phyloP scores from a whole-genome alignment of 2,888 invertebrate species.

The Spisula subtruncata region DNA sequence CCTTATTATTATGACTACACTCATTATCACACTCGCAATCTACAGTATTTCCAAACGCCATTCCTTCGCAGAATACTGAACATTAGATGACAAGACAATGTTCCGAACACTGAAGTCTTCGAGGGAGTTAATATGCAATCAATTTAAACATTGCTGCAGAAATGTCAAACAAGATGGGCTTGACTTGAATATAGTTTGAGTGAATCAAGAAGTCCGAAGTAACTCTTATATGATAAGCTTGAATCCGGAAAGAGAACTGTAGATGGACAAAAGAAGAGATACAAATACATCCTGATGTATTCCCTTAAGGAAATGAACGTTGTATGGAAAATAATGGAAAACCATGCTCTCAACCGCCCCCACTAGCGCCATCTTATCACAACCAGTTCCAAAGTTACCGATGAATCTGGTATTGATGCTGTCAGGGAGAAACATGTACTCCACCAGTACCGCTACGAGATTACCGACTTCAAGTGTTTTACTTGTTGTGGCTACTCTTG shows the following conservation, averaged over 20 bases:
- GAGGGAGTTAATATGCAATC: constrained; percentile 2
- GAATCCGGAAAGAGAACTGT: neutral
- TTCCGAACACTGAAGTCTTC: constrained; percentile 36
- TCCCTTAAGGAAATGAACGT: constrained; percentile 24
- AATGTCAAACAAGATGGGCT: constrained; percentile 9
- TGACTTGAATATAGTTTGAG: constrained; percentile 34
- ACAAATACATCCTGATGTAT: constrained; percentile 31
- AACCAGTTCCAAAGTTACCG: neutral
- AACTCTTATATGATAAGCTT: constrained; percentile 31
- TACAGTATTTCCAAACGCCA: too few species aligned
- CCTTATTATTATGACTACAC: too few species aligned
- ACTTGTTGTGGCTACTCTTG: constrained; percentile 17
- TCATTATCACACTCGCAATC: too few species aligned
- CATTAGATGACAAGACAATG: neutral
- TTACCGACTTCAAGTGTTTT: neutral
- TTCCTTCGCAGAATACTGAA: too few species aligned
- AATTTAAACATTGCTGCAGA: constrained; percentile 13
- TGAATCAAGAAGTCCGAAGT: constrained; percentile 23
- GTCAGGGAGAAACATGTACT: too few species aligned
- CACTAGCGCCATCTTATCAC: neutral
- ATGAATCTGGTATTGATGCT: neutral
- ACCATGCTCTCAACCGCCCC: neutral
- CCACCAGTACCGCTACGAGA: neutral
- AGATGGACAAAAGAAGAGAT: neutral
- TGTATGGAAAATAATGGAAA: neutral